Percentiles rank a stretch among this genome's conserved stretches.
Conservation (phyloP, 2,888 invertebrate genomes). For the Carpatolechia fugitivella region DNA sequence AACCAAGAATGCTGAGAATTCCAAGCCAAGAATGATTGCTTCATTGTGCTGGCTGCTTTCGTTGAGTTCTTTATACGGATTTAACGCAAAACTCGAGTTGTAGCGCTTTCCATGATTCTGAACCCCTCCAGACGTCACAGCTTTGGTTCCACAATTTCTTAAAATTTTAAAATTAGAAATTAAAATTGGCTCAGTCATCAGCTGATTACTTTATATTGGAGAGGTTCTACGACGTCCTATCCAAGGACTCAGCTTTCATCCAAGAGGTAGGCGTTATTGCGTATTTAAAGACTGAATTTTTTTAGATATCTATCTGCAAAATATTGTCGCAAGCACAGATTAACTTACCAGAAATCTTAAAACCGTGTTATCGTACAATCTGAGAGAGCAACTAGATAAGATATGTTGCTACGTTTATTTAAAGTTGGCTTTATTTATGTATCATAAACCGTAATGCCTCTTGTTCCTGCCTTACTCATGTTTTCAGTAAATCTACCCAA, state of each 20-base stretch:
- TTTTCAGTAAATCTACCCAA: conserved; percentile 24
- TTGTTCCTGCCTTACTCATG: conserved; percentile 17
- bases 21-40: conserved; percentile 34
- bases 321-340: neutral
- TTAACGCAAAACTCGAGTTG: too few relatives aligned
- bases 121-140: too few relatives aligned
- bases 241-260: too few relatives aligned
- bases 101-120: too few relatives aligned
- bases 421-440: neutral
- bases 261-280: too few relatives aligned
- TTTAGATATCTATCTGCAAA: too few relatives aligned
- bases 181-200: too few relatives aligned
- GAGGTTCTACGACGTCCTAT: too few relatives aligned
- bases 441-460: neutral
- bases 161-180: too few relatives aligned
- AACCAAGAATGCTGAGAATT: conserved; percentile 33
- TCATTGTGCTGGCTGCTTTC: conserved; percentile 19
- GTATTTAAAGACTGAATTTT: too few relatives aligned
- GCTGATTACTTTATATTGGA: too few relatives aligned
- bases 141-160: too few relatives aligned
- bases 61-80: neutral
- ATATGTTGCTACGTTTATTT: neutral
- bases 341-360: neutral
- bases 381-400: neutral
- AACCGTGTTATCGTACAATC: neutral